Evolutionary conservation across 2,797 vertebrate species (phyloP), one percentile per base, ranked within the genome.

Genomic region (Pampus argenteus): DNA sequence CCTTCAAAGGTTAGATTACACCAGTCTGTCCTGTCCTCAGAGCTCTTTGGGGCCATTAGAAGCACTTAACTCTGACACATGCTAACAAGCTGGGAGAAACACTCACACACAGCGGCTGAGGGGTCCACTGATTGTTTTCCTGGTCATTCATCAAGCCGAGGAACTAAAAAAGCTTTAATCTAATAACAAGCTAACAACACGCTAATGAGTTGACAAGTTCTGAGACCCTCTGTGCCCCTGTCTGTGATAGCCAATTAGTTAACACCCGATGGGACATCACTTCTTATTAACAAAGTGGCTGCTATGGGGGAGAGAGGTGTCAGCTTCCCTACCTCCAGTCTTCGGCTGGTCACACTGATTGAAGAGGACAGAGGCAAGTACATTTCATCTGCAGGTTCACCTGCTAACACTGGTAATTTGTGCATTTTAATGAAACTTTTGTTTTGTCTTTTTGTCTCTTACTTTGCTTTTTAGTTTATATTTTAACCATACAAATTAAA

Each of bases 141-240:
- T 36, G 14, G 28, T 60, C 81, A 72, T 74, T 73, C 36, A 63
- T 82, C 72, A 77, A 51, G 65, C 50, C 20, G 42, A 80, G 50
- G 44, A 57, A 45, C 50, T 72, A 66, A 62, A 79, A 56, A 68
- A 40, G 44, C 76, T 63, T 76, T 55, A 58, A 72, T 54, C 49
- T 84, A 81, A 80, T 75, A 82, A 84, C 63, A 74, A 80, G 74
- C 62, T 82, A 85, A 85, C 81, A 76, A 67, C 66, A 72, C 36
- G 48, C 50, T 83, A 82, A 87, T 84, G 83, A 82, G 63, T 34
- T 70, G 67, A 86, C 66, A 71, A 51, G 76, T 74, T 66, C 81
- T 57, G 57, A 10, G 63, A 50, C 66, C 74, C 85, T 72, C 85
- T 18, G 48, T 66, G 81, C 83, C 11, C 63, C 26, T 31, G 40